Conservation (phyloP, 2,797 vertebrate species). For the Clarias pachynema region DNA sequence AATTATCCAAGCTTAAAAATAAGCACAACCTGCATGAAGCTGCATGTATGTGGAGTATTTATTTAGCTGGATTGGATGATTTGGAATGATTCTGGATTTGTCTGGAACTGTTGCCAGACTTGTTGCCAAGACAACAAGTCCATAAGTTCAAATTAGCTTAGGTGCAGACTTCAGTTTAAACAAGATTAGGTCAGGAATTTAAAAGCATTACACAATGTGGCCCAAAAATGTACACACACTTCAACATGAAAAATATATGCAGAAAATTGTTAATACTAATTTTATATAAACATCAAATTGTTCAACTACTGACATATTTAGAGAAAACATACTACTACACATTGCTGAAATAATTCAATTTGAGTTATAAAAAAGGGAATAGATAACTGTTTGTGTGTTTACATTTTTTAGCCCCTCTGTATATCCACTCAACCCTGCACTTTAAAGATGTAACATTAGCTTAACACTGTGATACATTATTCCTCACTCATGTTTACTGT, state of each 20-base stretch:
- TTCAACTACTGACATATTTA: too few species aligned
- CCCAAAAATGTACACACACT: too few species aligned
- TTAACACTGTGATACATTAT: neutral
- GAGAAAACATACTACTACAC: too few species aligned
- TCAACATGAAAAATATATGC: too few species aligned
- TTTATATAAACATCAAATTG: too few species aligned
- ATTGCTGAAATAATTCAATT: too few species aligned
- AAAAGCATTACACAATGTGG: neutral
- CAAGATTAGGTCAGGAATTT: neutral
- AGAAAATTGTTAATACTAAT: too few species aligned
- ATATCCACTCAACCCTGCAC: neutral
- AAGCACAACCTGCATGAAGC: neutral
- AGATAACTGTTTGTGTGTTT: too few species aligned
- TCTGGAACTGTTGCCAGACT: constrained; percentile 5
- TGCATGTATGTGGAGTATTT: neutral
- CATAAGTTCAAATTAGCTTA: neutral
- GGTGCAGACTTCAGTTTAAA: neutral
- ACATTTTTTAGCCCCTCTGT: too few species aligned
- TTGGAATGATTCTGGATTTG: constrained; percentile 6
- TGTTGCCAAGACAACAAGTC: constrained; percentile 9
- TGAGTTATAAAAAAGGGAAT: too few species aligned
- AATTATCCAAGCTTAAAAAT: neutral
- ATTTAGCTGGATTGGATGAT: constrained; percentile 5
- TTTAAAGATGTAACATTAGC: neutral
- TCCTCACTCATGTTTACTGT: too few species aligned